Evolutionary conservation across 2,113 vertebrate species (phyloP), one percentile per base, ranked within the genome.

Genomic region (Carlito syrichta): DNA sequence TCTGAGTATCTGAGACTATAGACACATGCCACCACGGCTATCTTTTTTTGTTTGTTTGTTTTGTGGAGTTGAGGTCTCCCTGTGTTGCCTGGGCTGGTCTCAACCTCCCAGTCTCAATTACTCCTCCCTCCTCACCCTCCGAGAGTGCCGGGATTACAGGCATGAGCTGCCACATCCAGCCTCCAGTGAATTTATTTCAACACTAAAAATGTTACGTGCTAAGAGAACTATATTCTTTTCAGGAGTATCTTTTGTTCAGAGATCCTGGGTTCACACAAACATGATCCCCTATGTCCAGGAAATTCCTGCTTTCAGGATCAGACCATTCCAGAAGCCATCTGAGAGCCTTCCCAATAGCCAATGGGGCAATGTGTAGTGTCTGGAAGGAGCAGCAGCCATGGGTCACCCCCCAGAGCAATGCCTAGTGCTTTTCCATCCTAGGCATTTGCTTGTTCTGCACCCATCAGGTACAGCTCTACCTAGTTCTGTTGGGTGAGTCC

Each of bases 161-260:
- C 8, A 8, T 58, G 56, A 58, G 56, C 56, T 23, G 9, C 56
- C 25, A 23, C 1, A 3, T 23, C 56, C 25, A 8, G 56, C 22
- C 56, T n/a, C n/a, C n/a, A n/a, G n/a, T n/a, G 25, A 23, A 62
- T 62, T 62, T 62, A 91, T 86, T 94, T 56, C 38, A 94, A 74
- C 27, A 76, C 54, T 95, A 69, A 63, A 62, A 82, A 50, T 84
- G 43, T 86, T 92, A 52, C 56, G 89, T 91, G 20, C 38, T 32
- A 0, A 48, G 50, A 30, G 35, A 92, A 43, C 20, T 38, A 5
- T 45, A 17, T 19, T 90, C 74, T 95, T 85, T 48, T 30, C 35
- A 89, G 38, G 62, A 92, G 38, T 40, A 6, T 50, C 71, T 89
- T 89, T 92, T 86, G 73, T 83, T 68, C 52, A 45, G 66, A 78